Conservation (phyloP, 2,113 vertebrate genomes). For the Neolamprologus kungweensis region DNA sequence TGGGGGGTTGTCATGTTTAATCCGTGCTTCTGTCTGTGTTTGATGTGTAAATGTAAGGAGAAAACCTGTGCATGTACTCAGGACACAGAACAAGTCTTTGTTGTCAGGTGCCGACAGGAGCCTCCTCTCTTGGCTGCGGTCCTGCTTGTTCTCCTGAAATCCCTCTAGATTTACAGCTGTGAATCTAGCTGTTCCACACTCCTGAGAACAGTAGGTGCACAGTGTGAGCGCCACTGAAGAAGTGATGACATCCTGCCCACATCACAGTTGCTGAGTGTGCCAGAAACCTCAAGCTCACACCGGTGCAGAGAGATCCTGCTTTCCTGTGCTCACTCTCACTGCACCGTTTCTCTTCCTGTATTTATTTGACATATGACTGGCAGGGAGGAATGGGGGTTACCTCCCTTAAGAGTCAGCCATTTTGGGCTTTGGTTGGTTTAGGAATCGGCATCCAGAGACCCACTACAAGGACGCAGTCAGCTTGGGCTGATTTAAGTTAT, state of each 20-base stretch:
- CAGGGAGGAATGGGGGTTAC: neutral
- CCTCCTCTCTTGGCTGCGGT: neutral
- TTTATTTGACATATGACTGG: slow-evolving; percentile 61
- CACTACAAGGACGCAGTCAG: slow-evolving; percentile 39
- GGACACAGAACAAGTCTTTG: slow-evolving; percentile 3
- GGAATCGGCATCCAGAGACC: slow-evolving; percentile 38
- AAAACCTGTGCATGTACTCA: neutral
- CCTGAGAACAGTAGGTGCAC: slow-evolving; percentile 43
- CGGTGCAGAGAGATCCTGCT: slow-evolving; percentile 24
- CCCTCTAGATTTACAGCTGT: slow-evolving; percentile 35
- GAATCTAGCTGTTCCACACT: neutral
- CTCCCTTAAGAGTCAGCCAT: slow-evolving; percentile 16
- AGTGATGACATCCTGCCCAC: slow-evolving; percentile 40
- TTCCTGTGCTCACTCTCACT: slow-evolving; percentile 20
- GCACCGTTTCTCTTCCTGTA: slow-evolving; percentile 36
- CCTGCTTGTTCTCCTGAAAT: slow-evolving; percentile 24
- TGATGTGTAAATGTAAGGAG: neutral
- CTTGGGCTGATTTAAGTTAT: slow-evolving; percentile 50
- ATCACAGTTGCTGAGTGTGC: slow-evolving; percentile 5
- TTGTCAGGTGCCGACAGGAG: slow-evolving; percentile 37
- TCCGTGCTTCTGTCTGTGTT: neutral
- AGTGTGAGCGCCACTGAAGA: slow-evolving; percentile 26
- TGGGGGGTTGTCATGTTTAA: neutral
- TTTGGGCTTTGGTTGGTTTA: slow-evolving; percentile 46
- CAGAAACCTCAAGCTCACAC: slow-evolving; percentile 33